Evolutionary conservation across 2,797 vertebrate species (phyloP).

Genomic region (Danio jaintianensis): DNA sequence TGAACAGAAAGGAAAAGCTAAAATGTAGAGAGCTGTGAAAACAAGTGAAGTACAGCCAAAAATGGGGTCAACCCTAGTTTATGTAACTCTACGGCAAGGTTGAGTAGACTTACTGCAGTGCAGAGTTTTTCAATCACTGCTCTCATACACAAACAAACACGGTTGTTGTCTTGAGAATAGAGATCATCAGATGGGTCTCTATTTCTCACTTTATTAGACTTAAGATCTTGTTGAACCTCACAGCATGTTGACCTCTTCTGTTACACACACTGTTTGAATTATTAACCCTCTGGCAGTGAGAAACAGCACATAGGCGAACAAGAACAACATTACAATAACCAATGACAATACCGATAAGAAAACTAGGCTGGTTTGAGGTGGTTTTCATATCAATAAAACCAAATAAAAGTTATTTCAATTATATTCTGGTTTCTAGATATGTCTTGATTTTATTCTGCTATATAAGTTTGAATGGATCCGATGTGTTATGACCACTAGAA

Average conservation of each 20-base stretch:
- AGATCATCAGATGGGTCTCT: conserved; percentile 9
- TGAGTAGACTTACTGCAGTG: conserved; percentile 37
- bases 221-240: conserved; percentile 16
- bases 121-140: conserved; percentile 1
- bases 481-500: background rate
- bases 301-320: background rate
- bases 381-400: background rate
- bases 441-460: background rate
- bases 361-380: background rate
- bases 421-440: background rate
- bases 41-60: conserved; percentile 2
- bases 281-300: background rate
- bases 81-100: conserved; percentile 49
- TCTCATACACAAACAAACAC: conserved; percentile 21
- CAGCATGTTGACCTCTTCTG: background rate
- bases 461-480: background rate
- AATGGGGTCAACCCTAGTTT: conserved; percentile 50
- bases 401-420: background rate
- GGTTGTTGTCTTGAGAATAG: background rate
- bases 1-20: conserved; percentile 29
- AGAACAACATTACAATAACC: background rate
- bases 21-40: conserved; percentile 6
- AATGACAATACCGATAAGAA: background rate
- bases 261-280: background rate
- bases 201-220: conserved; percentile 5